Conservation (phyloP, 2,888 invertebrate genomes). For the Epinotia nisella region DNA sequence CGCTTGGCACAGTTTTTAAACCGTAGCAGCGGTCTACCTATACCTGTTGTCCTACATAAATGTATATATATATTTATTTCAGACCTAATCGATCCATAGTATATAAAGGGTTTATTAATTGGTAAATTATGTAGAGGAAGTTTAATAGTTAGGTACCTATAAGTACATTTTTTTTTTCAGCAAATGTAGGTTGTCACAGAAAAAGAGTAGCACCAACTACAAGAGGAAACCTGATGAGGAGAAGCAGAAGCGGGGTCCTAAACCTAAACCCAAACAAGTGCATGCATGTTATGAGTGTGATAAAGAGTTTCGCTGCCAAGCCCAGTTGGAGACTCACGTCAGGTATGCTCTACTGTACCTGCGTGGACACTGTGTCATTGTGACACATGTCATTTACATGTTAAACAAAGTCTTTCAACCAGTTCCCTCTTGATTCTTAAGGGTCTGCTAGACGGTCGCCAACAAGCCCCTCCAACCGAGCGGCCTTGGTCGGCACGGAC, state of each 20-base stretch:
- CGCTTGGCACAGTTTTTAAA: too few species aligned
- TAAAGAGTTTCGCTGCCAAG: conserved; percentile 86
- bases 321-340: conserved; percentile 86
- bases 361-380: too few species aligned
- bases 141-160: not conserved
- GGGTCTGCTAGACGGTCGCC: too few species aligned
- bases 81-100: too few species aligned
- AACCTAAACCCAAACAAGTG: conserved; percentile 84
- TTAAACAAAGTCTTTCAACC: not conserved
- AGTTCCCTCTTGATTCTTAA: too few species aligned
- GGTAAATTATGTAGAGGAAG: not conserved
- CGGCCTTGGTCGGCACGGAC: too few species aligned
- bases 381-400: not conserved
- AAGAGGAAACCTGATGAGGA: conserved; percentile 84
- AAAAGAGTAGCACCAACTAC: conserved; percentile 73
- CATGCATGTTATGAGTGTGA: conserved; percentile 85
- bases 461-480: too few species aligned
- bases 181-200: conserved; percentile 67
- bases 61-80: too few species aligned
- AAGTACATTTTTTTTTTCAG: conserved; percentile 57
- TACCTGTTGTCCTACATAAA: too few species aligned
- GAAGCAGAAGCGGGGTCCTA: conserved; percentile 85
- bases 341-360: conserved; percentile 64
- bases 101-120: not conserved
- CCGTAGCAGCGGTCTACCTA: too few species aligned